A percentile compares a stretch with the other conserved stretches of the same genome.
These are phyloP conservation scores for Dasypogon diadema DNA, from an alignment of 2,888 invertebrate genomes.

Conservation along the genomic window DNA sequence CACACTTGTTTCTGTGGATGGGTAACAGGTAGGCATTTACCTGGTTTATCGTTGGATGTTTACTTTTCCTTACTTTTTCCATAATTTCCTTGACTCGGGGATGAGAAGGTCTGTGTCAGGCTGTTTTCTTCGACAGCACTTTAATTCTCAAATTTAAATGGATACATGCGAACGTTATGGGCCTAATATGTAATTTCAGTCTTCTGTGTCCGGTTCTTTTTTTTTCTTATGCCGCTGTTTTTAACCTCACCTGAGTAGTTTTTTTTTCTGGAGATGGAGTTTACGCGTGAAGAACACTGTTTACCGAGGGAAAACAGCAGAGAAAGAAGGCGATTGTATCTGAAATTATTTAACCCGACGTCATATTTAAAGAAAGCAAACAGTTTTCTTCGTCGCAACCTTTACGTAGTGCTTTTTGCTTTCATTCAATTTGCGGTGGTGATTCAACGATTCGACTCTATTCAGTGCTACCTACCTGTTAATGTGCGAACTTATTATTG, in stretches of 20 bases:
- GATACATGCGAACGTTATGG: neutral
- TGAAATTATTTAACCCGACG: neutral
- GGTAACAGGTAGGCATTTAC: conserved; percentile 12
- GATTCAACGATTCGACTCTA: neutral
- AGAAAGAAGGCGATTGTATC: neutral
- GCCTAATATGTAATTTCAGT: neutral
- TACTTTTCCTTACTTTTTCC: conserved; percentile 7
- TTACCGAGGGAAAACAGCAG: neutral
- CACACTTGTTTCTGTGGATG: neutral
- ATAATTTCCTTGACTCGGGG: neutral
- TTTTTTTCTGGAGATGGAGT: too few species aligned
- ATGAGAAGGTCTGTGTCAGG: neutral
- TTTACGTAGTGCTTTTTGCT: neutral
- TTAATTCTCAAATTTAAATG: neutral
- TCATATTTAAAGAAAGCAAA: neutral
- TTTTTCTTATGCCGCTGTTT: too few species aligned
- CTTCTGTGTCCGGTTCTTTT: neutral
- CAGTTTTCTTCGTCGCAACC: too few species aligned
- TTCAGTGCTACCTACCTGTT: neutral
- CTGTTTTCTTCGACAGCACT: neutral
- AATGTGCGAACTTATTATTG: neutral
- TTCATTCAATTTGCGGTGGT: neutral
- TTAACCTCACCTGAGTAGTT: too few species aligned
- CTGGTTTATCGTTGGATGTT: too few species aligned
- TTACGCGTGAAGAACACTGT: conserved; percentile 3